Conservation (phyloP, 2,888 invertebrate genomes). For the Ceratothoa steindachneri region DNA sequence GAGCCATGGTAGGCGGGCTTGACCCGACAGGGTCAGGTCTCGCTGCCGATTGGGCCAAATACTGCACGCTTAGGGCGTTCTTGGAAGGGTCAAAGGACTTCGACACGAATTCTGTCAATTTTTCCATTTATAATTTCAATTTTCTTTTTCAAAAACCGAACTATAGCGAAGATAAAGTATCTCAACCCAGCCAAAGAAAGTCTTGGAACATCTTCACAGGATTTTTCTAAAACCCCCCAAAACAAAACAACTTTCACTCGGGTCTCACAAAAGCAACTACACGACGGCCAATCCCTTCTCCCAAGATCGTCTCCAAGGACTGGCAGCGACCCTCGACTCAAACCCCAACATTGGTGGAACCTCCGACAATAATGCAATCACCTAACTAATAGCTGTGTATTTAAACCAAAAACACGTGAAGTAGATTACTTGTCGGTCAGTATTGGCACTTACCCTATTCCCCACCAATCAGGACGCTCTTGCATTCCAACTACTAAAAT, state of each 20-base stretch:
- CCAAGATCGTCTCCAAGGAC: not conserved
- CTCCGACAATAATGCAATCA: conserved; percentile 39
- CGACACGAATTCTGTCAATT: conserved; percentile 45
- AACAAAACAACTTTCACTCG: no score
- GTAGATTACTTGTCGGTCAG: conserved; percentile 46
- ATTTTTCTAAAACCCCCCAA: no score
- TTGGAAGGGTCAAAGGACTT: conserved; percentile 45
- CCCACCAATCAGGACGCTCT: conserved; percentile 38
- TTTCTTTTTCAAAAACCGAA: conserved; percentile 2
- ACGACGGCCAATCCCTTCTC: not conserved
- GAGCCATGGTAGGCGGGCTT: not conserved
- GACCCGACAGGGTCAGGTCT: conserved; percentile 23
- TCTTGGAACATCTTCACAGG: no score
- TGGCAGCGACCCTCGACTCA: not conserved
- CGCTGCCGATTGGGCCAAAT: conserved; percentile 44
- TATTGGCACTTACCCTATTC: conserved; percentile 44
- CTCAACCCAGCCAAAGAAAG: no score
- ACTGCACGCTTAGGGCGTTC: conserved; percentile 46
- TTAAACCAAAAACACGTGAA: conserved; percentile 46
- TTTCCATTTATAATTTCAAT: conserved; percentile 38
- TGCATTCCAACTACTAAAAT: conserved; percentile 38
- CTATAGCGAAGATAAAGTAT: not conserved
- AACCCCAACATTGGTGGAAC: not conserved
- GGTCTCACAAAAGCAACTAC: no score
- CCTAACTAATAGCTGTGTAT: conserved; percentile 45